A percentile compares a stretch with the other conserved stretches of the same genome.
phyloP scores from a whole-genome alignment of 2,888 invertebrate genomes.

The Aporophyla nigra region DNA sequence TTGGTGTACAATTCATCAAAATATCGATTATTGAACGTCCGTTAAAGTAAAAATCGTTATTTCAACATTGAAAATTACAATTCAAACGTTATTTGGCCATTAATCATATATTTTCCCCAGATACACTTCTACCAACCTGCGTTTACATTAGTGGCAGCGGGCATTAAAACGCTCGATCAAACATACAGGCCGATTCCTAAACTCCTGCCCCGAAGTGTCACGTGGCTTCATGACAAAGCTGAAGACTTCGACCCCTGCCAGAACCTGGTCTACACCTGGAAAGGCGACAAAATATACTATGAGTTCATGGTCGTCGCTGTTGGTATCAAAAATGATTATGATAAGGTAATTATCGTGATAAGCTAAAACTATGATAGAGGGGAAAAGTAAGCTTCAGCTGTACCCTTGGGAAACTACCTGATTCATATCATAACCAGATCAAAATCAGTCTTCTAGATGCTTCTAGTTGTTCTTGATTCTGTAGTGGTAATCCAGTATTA shows the following conservation, averaged over 20 bases:
- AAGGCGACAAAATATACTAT: conserved; percentile 94
- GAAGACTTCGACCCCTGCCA: conserved; percentile 93
- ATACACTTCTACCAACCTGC: conserved; percentile 98
- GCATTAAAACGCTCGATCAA: conserved; percentile 93
- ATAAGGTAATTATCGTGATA: conserved; percentile 91
- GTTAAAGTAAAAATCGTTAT: too few relatives aligned
- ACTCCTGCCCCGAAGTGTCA: conserved; percentile 94
- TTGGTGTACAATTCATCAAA: too few relatives aligned
- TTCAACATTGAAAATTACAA: too few relatives aligned
- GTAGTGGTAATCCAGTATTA: not conserved
- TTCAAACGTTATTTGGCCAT: not conserved
- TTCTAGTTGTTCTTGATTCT: not conserved
- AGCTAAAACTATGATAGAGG: not conserved
- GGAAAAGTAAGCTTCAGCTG: not conserved
- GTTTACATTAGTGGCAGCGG: conserved; percentile 97
- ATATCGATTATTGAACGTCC: too few relatives aligned
- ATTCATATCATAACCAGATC: not conserved
- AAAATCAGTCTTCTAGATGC: not conserved
- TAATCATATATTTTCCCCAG: conserved; percentile 78
- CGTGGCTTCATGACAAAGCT: conserved; percentile 95
- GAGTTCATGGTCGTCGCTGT: conserved; percentile 96
- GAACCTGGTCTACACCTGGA: conserved; percentile 92
- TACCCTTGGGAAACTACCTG: not conserved
- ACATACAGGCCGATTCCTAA: conserved; percentile 91
- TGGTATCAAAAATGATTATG: conserved; percentile 95